Evolutionary conservation across 2,888 invertebrate species (phyloP).

Genomic region (Resseliella maxima): DNA sequence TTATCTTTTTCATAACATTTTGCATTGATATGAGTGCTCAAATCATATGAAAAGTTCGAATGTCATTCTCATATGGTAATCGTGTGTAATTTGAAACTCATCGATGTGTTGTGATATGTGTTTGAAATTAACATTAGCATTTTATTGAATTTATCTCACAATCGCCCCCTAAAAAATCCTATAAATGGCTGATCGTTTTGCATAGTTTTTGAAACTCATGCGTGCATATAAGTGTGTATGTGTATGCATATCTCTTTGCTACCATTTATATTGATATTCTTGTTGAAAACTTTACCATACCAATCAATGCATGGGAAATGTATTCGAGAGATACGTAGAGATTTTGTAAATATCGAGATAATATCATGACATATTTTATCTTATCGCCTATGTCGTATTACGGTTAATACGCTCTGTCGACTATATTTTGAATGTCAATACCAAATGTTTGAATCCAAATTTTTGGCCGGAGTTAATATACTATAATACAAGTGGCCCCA

Average conservation of each 20-base stretch:
- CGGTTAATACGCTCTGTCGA: no score
- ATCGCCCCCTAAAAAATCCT: background rate
- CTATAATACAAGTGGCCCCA: background rate
- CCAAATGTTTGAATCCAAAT: no score
- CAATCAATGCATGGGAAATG: background rate
- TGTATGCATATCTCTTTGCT: no score
- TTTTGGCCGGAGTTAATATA: background rate
- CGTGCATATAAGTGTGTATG: no score
- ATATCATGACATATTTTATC: background rate
- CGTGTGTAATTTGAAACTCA: background rate
- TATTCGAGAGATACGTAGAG: background rate
- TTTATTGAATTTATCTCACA: background rate
- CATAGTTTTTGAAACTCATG: background rate
- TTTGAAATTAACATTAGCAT: conserved; percentile 2
- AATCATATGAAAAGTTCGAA: no score
- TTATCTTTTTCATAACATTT: no score
- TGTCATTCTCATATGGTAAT: background rate
- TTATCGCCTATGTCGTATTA: no score
- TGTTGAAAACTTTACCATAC: background rate
- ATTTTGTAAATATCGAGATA: background rate
- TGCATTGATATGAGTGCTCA: no score
- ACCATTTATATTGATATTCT: background rate
- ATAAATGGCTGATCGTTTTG: background rate
- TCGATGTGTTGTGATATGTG: background rate
- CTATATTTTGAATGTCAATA: background rate